phyloP scores from a whole-genome alignment of 2,888 invertebrate genomes.

The Chironomus riparius region DNA sequence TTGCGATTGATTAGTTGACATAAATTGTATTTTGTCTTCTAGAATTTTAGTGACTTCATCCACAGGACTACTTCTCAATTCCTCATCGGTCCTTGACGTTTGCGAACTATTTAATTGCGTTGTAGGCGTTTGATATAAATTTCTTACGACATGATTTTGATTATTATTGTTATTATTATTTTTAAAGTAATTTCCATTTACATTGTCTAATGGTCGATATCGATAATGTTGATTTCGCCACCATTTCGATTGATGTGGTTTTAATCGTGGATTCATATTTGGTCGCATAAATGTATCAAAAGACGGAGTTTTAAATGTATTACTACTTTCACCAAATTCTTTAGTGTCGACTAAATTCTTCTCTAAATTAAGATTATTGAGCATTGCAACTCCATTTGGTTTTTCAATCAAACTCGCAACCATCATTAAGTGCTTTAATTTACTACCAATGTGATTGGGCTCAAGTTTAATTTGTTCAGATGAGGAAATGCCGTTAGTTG shows the following conservation, averaged over 20 bases:
- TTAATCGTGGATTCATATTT: background rate
- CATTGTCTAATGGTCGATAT: background rate
- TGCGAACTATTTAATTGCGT: background rate
- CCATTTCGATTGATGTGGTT: constrained; percentile 11
- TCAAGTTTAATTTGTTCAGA: background rate
- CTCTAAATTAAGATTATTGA: constrained; percentile 30
- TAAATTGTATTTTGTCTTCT: constrained; percentile 15
- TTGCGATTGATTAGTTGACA: background rate
- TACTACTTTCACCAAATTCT: constrained; percentile 27
- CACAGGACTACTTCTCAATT: background rate
- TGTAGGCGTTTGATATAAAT: constrained; percentile 22
- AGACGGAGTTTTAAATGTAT: constrained; percentile 30
- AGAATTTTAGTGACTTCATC: constrained; percentile 26
- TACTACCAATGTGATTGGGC: constrained; percentile 33
- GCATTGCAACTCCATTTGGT: constrained; percentile 31
- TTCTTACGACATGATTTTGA: background rate
- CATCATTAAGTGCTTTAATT: constrained; percentile 40
- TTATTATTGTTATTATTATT: background rate
- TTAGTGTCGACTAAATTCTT: background rate
- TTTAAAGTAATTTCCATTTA: background rate
- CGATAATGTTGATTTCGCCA: constrained; percentile 7
- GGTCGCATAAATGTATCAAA: constrained; percentile 35
- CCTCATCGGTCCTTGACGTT: background rate
- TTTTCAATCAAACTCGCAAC: constrained; percentile 41
- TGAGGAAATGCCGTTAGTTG: background rate